phyloP scores from a whole-genome alignment of 2,797 vertebrate genomes.

The Chelmon rostratus region DNA sequence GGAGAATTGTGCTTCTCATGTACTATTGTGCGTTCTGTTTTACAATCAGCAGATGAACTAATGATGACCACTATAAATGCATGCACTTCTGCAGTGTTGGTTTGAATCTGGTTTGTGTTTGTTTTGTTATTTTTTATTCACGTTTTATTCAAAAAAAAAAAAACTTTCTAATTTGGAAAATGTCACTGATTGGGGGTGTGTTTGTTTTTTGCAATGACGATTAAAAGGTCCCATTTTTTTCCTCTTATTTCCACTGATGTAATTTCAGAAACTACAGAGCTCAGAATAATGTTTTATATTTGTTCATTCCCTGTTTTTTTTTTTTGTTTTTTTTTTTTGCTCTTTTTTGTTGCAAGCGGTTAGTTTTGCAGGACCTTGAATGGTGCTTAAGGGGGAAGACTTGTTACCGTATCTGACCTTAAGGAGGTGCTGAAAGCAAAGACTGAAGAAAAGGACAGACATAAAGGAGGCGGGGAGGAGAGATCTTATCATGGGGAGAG shows the following conservation, averaged over 20 bases:
- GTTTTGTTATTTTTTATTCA: slow-evolving; percentile 40
- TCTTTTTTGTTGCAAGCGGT: slow-evolving; percentile 62
- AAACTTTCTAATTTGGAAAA: slow-evolving; percentile 46
- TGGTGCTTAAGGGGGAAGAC: slow-evolving; percentile 63
- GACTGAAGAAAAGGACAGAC: slow-evolving; percentile 70
- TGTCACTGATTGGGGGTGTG: slow-evolving; percentile 52
- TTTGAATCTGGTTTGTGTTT: slow-evolving; percentile 70
- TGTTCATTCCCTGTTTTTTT: slow-evolving; percentile 44
- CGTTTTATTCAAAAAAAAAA: slow-evolving; percentile 51
- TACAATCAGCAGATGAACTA: slow-evolving; percentile 81
- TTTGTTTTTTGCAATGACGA: slow-evolving; percentile 52
- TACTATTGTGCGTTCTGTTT: slow-evolving; percentile 83
- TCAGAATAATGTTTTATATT: slow-evolving; percentile 58
- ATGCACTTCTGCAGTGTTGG: slow-evolving; percentile 85
- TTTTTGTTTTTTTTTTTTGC: slow-evolving; percentile 28
- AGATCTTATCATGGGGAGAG: slow-evolving; percentile 51
- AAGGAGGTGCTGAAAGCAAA: slow-evolving; percentile 84
- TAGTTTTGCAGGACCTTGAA: slow-evolving; percentile 74
- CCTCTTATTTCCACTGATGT: slow-evolving; percentile 59
- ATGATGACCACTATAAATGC: slow-evolving; percentile 87
- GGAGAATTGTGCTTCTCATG: slow-evolving; percentile 82
- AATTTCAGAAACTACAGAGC: slow-evolving; percentile 61
- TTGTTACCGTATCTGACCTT: slow-evolving; percentile 80
- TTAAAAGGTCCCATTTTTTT: slow-evolving; percentile 20
- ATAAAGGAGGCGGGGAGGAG: slow-evolving; percentile 50